A percentile compares a stretch with the other conserved stretches of the same genome.
Conservation (phyloP, 2,888 invertebrate species). For the Sussaba pulchella region DNA sequence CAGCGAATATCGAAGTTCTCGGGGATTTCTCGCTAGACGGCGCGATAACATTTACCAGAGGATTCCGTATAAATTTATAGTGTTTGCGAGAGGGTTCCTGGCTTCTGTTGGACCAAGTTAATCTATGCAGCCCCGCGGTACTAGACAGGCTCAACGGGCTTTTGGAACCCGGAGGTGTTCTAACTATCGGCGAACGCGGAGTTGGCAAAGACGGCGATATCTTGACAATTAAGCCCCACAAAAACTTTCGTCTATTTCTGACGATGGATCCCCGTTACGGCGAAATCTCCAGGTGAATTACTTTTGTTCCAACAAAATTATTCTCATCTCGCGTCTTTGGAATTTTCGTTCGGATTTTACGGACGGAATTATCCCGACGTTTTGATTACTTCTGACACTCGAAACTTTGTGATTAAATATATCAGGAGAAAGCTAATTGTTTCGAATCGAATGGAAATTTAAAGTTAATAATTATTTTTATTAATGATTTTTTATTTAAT, state of each 20-base stretch:
- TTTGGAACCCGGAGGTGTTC: slow-evolving; percentile 95
- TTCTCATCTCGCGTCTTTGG: slow-evolving; percentile 3
- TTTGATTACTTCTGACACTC: no score
- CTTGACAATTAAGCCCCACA: slow-evolving; percentile 92
- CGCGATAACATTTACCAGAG: slow-evolving; percentile 46
- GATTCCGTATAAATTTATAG: slow-evolving; percentile 80
- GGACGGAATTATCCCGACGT: no score
- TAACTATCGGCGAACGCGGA: slow-evolving; percentile 96
- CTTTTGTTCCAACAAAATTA: slow-evolving; percentile 29
- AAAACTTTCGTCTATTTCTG: slow-evolving; percentile 96
- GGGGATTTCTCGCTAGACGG: not conserved
- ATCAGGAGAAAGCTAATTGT: no score
- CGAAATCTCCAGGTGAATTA: slow-evolving; percentile 93
- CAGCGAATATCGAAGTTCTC: slow-evolving; percentile 4
- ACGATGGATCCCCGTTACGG: slow-evolving; percentile 98
- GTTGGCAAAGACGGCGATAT: slow-evolving; percentile 89
- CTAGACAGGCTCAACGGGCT: slow-evolving; percentile 98
- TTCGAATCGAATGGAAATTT: no score
- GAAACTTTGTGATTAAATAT: no score
- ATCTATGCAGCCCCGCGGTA: slow-evolving; percentile 98
- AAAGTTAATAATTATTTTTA: no score
- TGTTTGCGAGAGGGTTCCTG: slow-evolving; percentile 93
- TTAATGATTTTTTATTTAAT: no score
- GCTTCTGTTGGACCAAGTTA: slow-evolving; percentile 96
- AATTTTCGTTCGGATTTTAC: no score